Evolutionary conservation across 1,140 invertebrate genomes (phyloP).

Genomic region (Agrypnia vestita): DNA sequence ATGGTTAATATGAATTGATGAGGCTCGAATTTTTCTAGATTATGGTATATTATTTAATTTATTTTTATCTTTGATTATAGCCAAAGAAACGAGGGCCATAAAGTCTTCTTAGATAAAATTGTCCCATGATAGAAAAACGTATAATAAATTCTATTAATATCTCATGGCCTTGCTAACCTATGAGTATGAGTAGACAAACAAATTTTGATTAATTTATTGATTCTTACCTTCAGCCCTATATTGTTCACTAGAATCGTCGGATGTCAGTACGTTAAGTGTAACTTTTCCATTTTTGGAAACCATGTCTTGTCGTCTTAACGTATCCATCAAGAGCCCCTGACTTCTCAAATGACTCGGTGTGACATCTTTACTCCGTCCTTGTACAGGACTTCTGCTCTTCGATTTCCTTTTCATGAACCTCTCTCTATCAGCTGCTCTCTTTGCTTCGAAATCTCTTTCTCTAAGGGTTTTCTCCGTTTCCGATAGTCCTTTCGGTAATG

Average conservation of each 20-base stretch:
- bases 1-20: no score
- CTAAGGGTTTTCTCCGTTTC: constrained; percentile 62
- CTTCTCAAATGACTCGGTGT: constrained; percentile 59
- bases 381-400: constrained; percentile 75
- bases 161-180: no score
- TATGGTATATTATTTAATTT: no score
- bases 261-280: constrained; percentile 75
- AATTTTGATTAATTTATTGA: not conserved
- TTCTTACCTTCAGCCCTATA: constrained; percentile 69
- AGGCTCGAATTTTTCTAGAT: not conserved
- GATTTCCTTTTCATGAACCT: constrained; percentile 72
- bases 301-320: constrained; percentile 64
- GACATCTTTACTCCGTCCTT: constrained; percentile 65
- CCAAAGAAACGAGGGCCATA: no score
- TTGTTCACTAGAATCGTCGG: constrained; percentile 80
- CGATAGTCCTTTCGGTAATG: constrained; percentile 65
- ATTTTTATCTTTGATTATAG: no score
- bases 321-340: constrained; percentile 56
- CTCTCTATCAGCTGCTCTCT: constrained; percentile 67
- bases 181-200: no score
- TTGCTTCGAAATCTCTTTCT: constrained; percentile 71
- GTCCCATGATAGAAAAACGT: no score
- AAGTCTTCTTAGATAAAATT: not conserved
- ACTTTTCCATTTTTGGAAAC: constrained; percentile 69
- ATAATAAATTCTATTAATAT: no score